Base-by-base conservation (phyloP, 2,888 invertebrate species). In the Falcaria lacertinaria region DNA sequence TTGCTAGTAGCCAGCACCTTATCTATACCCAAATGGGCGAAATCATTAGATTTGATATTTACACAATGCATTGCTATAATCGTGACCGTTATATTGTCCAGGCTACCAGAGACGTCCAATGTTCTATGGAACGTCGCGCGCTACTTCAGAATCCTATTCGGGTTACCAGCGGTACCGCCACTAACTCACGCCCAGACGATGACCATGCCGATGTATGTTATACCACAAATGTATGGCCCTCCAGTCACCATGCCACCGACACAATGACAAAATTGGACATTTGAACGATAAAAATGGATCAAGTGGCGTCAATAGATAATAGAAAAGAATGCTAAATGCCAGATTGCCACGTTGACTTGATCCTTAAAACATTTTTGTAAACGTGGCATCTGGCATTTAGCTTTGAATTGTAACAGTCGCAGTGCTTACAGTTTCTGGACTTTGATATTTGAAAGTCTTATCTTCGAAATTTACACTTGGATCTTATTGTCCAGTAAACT, bases 81-180 rank as follows among this genome's bases (percentile, higher is more conserved):
- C 39, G 42, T 57, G 39, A 57, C 54, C 48, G 41, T 74, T 78
- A 64, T 81, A 73, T 73, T 76, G 64, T 63, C 53, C 85, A 90
- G 90, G 90, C 73, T 82, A 74, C 82, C 89, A 81, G 85, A 80
- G 87, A 80, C 89, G 85, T 76, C 87, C 89, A 80, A 89, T 89
- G 82, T 89, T 71, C 69, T 90, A 88, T 83, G 87, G 88, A 79
- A 80, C 80, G 70, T 88, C 89, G 82, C 88, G 83, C 80, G 82
- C 80, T 82, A 82, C 89, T 80, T 86, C 89, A 86, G 76, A 82
- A 57, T 76, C 81, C 72, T 89, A 69, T 83, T 88, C 75, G 86
- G 87, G 69, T 54, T 84, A 70, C 79, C 86, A 69, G 72, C 76
- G 57, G 49, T 60, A 61, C 69, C 86, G 72, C 78, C 86, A 69